Percentiles rank a stretch among this genome's conserved stretches.
phyloP scores from a whole-genome alignment of 2,888 invertebrate genomes.

The Athalia rosae region DNA sequence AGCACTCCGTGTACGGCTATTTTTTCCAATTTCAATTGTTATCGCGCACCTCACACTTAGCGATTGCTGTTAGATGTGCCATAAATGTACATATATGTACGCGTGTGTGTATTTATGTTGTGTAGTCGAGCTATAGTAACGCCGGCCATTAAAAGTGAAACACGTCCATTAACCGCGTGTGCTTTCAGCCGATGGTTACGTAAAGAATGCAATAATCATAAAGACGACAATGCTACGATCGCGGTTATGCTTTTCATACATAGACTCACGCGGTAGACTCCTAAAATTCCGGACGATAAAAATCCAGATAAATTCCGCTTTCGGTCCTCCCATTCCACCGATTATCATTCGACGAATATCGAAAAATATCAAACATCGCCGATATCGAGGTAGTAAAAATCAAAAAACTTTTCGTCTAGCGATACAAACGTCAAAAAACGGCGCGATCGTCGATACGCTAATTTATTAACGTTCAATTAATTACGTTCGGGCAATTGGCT shows the following conservation, averaged over 20 bases:
- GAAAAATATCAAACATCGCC: too few relatives aligned
- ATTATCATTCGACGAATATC: too few relatives aligned
- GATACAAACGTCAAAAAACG: background rate
- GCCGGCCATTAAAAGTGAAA: constrained; percentile 27
- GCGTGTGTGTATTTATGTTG: background rate
- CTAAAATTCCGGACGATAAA: background rate
- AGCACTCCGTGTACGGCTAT: too few relatives aligned
- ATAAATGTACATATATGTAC: background rate
- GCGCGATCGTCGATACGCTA: constrained; percentile 14
- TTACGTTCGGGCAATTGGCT: constrained; percentile 39
- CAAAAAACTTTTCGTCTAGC: background rate
- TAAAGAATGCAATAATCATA: constrained; percentile 36
- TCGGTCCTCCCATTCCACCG: too few relatives aligned
- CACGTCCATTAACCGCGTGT: constrained; percentile 25
- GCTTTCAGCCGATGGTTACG: constrained; percentile 30
- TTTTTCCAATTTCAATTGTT: background rate
- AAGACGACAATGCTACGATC: constrained; percentile 16
- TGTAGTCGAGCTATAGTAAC: background rate
- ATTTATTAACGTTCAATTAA: constrained; percentile 43
- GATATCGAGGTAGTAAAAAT: too few relatives aligned
- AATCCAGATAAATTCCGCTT: too few relatives aligned
- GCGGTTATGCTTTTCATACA: background rate
- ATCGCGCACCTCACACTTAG: background rate
- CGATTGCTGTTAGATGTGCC: background rate
- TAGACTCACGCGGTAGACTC: background rate